These are phyloP conservation scores for Ophion obscuratus DNA, from an alignment of 2,888 invertebrate species.

Conservation along the genomic window DNA sequence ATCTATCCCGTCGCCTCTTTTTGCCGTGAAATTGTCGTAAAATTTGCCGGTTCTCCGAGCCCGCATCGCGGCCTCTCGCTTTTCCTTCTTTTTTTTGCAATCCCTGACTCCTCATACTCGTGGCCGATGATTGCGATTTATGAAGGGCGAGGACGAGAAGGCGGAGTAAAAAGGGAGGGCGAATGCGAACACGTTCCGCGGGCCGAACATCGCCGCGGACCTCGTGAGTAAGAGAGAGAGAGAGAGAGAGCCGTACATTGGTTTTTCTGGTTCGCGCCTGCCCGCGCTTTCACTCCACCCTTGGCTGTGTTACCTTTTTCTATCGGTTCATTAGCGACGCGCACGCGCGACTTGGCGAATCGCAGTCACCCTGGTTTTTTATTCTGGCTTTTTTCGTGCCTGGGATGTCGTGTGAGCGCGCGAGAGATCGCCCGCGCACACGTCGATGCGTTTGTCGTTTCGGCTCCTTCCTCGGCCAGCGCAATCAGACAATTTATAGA, in stretches of 20 bases:
- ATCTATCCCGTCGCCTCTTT: slow-evolving; percentile 20
- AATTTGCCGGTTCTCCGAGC: slow-evolving; percentile 61
- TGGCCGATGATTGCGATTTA: slow-evolving; percentile 78
- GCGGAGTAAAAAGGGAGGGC: background rate
- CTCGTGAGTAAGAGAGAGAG: no score
- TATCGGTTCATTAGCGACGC: slow-evolving; percentile 76
- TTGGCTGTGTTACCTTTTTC: slow-evolving; percentile 71
- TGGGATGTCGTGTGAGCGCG: slow-evolving; percentile 42
- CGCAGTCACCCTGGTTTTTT: slow-evolving; percentile 27
- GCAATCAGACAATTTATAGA: no score
- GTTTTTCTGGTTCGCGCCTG: slow-evolving; percentile 53
- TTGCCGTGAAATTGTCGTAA: slow-evolving; percentile 74
- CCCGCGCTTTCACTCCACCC: slow-evolving; percentile 62
- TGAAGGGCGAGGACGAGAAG: slow-evolving; percentile 65
- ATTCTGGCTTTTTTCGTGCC: slow-evolving; percentile 1
- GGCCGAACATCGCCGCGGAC: no score
- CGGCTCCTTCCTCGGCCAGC: slow-evolving; percentile 13
- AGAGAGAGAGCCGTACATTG: background rate
- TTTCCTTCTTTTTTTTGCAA: slow-evolving; percentile 11
- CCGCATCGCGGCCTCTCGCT: slow-evolving; percentile 16
- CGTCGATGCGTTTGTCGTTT: slow-evolving; percentile 56
- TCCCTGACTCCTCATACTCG: slow-evolving; percentile 4
- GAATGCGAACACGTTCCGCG: slow-evolving; percentile 18
- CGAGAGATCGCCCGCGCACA: slow-evolving; percentile 59
- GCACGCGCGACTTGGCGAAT: slow-evolving; percentile 26